Evolutionary conservation across 2,888 invertebrate species (phyloP), one percentile per base, ranked within the genome.

Genomic region (Pollenia labialis): DNA sequence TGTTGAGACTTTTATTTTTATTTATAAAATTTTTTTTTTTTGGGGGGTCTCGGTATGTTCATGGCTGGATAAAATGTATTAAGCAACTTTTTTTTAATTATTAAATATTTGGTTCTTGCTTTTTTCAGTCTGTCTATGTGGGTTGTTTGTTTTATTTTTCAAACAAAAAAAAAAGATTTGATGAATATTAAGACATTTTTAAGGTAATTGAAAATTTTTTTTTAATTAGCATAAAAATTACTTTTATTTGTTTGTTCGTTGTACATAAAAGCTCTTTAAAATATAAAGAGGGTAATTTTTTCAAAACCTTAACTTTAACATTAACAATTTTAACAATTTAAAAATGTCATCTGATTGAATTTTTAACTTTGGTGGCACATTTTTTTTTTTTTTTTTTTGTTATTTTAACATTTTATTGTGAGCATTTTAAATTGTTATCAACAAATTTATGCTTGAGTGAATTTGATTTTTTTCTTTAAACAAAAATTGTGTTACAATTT

Each of bases 61-160:
- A 40, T 74, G 89, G 89, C 88, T 89, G 90, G 89, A 91, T 92
- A 91, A 92, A 92, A 92, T 91, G 90, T 90, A 91, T 91, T 91
- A 91, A 90, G 75, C 52, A 46, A 56, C 32, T 85, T 85, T 82
- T 72, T 76, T 72, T 66, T 56, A 52, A 32, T 11, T 23, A 54
- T 79, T 14, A 40, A 54, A 54, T 64, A 64, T 62, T 76, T 79
- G 46, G 62, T 64, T 75, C 76, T 58, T 58, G 12, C 40, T 68
- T 18, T 72, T 18, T 9, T 16, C 14, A 48, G 42, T 54, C 72
- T 74, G 72, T 62, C 60, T 76, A 11, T 54, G n/a, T 72, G 64
- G 71, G 62, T 86, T 83, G 80, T 81, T 83, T 83, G 76, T 81
- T 84, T 74, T 81, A 81, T 87, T 81, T 83, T 80, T 72, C 23